Conservation (phyloP, 2,888 invertebrate genomes). For the Drosophila fungiperda region DNA sequence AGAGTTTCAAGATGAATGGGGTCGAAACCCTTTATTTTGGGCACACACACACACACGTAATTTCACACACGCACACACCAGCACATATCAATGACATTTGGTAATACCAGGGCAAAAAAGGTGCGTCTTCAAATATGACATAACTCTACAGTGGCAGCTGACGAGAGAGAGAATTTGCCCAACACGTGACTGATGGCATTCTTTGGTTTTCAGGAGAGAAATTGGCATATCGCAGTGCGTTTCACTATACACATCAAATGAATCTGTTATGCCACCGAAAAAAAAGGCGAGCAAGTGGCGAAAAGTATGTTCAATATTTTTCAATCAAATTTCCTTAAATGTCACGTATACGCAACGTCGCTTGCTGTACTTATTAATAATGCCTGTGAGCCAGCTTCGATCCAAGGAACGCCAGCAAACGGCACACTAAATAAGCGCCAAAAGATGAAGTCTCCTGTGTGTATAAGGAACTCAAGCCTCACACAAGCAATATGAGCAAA, state of each 20-base stretch:
- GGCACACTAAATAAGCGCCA: conserved; percentile 18
- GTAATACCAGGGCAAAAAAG: conserved; percentile 47
- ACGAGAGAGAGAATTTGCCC: conserved; percentile 7
- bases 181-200: conserved; percentile 54
- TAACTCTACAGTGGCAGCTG: conserved; percentile 25
- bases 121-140: conserved; percentile 60
- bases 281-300: conserved; percentile 34
- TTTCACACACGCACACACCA: conserved; percentile 41
- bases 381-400: conserved; percentile 35
- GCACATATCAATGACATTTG: conserved; percentile 59
- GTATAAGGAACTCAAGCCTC: not conserved
- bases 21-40: conserved; percentile 33
- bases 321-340: conserved; percentile 77
- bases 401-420: conserved; percentile 13
- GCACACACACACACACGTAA: conserved; percentile 35
- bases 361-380: conserved; percentile 71
- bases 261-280: conserved; percentile 45
- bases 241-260: conserved; percentile 63
- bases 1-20: not conserved
- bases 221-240: conserved; percentile 59
- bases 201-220: conserved; percentile 24
- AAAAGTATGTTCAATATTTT: conserved; percentile 68
- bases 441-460: conserved; percentile 29
- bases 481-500: not conserved
- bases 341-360: conserved; percentile 72